phyloP scores from a whole-genome alignment of 2,888 invertebrate species.

The Kuschelorhynchus macadamiae region DNA sequence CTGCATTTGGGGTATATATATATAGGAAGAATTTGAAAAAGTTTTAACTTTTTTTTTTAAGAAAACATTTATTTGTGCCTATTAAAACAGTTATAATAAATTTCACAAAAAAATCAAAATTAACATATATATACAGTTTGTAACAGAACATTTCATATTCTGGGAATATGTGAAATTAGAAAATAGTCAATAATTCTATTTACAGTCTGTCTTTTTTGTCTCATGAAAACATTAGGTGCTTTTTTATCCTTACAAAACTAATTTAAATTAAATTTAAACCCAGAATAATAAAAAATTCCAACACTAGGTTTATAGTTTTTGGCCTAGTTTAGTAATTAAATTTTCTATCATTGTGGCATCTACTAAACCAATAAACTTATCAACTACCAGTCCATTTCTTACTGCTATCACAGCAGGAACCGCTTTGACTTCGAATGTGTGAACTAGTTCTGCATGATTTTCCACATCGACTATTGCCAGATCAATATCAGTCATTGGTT shows the following conservation, averaged over 20 bases:
- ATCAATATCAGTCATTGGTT: constrained; percentile 80
- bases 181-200: constrained; percentile 7
- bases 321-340: constrained; percentile 77
- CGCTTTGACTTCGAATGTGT: constrained; percentile 86
- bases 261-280: constrained; percentile 13
- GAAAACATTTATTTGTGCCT: constrained; percentile 1
- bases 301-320: constrained; percentile 59
- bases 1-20: no score
- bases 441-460: constrained; percentile 84
- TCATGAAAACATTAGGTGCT: background rate
- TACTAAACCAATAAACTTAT: constrained; percentile 90
- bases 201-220: background rate
- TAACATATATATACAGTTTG: no score
- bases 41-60: no score
- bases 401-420: constrained; percentile 88
- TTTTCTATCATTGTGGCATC: constrained; percentile 85
- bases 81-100: no score
- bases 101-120: no score
- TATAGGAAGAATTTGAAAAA: no score
- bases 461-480: constrained; percentile 88
- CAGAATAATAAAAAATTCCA: no score
- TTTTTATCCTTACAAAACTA: constrained; percentile 11
- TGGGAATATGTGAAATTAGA: background rate
- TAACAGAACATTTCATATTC: no score
- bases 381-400: constrained; percentile 85